Evolutionary conservation across 2,113 vertebrate genomes (phyloP).

Genomic region (Physeter macrocephalus): DNA sequence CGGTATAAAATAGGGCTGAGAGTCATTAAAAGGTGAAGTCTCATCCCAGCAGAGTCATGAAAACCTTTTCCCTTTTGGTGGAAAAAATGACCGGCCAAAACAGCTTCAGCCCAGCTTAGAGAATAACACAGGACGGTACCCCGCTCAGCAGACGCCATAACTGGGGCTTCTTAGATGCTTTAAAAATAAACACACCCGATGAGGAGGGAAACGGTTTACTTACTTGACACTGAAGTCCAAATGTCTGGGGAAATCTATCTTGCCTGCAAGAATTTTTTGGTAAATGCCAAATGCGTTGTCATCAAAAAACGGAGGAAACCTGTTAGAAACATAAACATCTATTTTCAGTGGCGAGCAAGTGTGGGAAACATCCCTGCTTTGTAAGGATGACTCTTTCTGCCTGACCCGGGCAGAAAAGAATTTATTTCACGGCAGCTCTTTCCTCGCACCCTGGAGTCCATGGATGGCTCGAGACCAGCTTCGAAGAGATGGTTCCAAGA

Average conservation of each 20-base stretch:
- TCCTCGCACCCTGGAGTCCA: not conserved
- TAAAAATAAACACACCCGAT: not conserved
- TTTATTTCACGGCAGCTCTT: not conserved
- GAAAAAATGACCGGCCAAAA: not conserved
- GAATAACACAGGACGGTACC: not conserved
- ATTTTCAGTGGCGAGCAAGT: not conserved
- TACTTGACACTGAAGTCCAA: slow-evolving; percentile 98
- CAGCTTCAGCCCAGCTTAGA: rapidly evolving
- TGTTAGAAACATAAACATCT: slow-evolving; percentile 57
- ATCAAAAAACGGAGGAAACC: slow-evolving; percentile 97
- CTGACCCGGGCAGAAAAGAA: not conserved
- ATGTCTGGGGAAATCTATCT: slow-evolving; percentile 95
- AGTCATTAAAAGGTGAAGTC: not conserved
- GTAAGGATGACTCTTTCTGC: rapidly evolving
- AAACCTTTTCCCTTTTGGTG: not conserved
- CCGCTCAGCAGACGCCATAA: not conserved
- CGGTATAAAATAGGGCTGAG: not conserved
- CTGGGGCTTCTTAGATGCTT: rapidly evolving
- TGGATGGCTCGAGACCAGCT: rapidly evolving
- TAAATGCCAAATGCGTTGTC: slow-evolving; percentile 99
- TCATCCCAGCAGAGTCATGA: not conserved
- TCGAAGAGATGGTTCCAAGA: rapidly evolving
- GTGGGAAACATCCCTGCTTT: not conserved
- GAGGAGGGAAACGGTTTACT: slow-evolving; percentile 53
- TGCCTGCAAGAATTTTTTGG: slow-evolving; percentile 96